phyloP scores from a whole-genome alignment of 2,888 invertebrate genomes.

The Erebia epiphron region DNA sequence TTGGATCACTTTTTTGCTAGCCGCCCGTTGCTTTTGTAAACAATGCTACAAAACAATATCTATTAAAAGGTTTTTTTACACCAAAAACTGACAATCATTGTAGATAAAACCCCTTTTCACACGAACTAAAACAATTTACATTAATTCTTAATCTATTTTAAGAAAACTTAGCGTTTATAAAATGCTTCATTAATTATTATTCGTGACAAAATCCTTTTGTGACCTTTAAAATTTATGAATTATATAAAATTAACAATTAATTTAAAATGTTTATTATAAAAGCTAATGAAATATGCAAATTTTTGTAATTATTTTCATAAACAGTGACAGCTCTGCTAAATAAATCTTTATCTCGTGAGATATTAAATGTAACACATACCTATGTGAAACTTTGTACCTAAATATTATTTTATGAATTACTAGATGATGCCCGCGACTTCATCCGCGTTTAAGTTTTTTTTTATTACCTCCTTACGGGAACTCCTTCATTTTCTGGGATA shows the following conservation, averaged over 20 bases:
- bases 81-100: slow-evolving; percentile 2
- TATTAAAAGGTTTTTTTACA: slow-evolving; percentile 7
- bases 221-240: too few relatives aligned
- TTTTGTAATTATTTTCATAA: not conserved
- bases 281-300: slow-evolving; percentile 1
- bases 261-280: not conserved
- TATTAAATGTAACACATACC: too few relatives aligned
- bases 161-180: too few relatives aligned
- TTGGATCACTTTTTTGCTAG: slow-evolving; percentile 62
- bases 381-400: too few relatives aligned
- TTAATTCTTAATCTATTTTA: not conserved
- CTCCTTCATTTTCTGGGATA: too few relatives aligned
- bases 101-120: not conserved
- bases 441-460: too few relatives aligned
- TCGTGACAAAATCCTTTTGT: too few relatives aligned
- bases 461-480: too few relatives aligned
- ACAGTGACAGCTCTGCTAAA: not conserved
- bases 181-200: too few relatives aligned
- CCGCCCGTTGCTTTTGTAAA: slow-evolving; percentile 33
- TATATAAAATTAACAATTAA: not conserved
- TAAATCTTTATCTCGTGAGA: not conserved
- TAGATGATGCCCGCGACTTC: too few relatives aligned
- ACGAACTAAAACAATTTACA: not conserved
- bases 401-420: too few relatives aligned
- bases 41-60: slow-evolving; percentile 13